phyloP scores from a whole-genome alignment of 2,113 vertebrate species.

The Stomatorhinus ivindoensis region DNA sequence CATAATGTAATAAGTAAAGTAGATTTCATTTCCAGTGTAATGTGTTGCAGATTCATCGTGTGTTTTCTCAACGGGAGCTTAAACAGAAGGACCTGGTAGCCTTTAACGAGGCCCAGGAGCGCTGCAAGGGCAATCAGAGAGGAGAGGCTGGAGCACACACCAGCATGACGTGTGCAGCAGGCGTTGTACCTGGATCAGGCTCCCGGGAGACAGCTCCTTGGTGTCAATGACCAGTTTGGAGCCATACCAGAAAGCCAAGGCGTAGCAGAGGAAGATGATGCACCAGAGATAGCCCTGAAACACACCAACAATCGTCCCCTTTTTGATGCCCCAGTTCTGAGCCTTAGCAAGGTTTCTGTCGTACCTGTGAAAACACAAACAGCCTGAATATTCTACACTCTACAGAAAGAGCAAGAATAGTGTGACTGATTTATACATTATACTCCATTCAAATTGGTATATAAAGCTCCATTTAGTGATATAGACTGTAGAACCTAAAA shows the following conservation, averaged over 20 bases:
- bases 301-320: constrained; percentile 52
- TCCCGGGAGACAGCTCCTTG: constrained; percentile 57
- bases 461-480: not conserved
- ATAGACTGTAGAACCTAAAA: not conserved
- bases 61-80: not conserved
- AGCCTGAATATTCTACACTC: not conserved
- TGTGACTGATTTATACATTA: not conserved
- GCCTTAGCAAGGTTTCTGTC: constrained; percentile 59
- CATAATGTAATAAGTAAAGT: not conserved
- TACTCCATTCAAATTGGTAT: not conserved
- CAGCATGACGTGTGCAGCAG: not conserved
- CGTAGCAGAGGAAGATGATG: constrained; percentile 62
- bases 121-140: not conserved
- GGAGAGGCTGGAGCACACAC: not conserved
- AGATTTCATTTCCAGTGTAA: not conserved
- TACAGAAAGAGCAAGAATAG: not conserved
- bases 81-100: not conserved
- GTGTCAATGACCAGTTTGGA: constrained; percentile 62
- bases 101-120: not conserved
- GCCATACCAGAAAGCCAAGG: constrained; percentile 65
- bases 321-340: constrained; percentile 62
- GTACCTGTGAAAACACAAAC: constrained; percentile 45
- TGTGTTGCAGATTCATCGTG: not conserved
- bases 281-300: constrained; percentile 66
- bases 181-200: constrained; percentile 55